Evolutionary conservation across 2,888 invertebrate genomes (phyloP).

Genomic region (Ametastegia equiseti): DNA sequence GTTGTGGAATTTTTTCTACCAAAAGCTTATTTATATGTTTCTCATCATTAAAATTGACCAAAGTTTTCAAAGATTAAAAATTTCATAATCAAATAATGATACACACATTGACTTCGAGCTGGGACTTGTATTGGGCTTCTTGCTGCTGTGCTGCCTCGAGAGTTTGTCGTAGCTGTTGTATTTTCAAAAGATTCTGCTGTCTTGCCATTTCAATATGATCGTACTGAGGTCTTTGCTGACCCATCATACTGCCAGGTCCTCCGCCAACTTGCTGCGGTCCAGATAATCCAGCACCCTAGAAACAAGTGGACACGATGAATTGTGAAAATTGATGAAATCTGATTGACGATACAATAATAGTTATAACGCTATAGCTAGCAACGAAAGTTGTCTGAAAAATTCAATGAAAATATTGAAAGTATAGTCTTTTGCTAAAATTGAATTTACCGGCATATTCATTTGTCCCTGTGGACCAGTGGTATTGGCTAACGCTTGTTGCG

Average conservation of each 20-base stretch:
- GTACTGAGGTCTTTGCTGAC: conserved; percentile 73
- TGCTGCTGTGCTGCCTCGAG: conserved; percentile 89
- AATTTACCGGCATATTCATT: conserved; percentile 68
- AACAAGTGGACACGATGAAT: conserved; percentile 22
- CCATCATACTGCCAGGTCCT: conserved; percentile 64
- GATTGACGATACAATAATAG: not conserved
- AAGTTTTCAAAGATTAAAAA: not conserved
- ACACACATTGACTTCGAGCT: conserved; percentile 85
- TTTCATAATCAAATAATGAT: conserved; percentile 61
- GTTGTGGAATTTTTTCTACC: too few species aligned
- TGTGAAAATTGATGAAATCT: not conserved
- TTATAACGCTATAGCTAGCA: not conserved
- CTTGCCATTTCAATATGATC: conserved; percentile 85
- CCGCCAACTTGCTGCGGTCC: conserved; percentile 70
- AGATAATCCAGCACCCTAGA: conserved; percentile 64
- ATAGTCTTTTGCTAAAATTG: not conserved
- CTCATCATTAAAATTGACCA: not conserved
- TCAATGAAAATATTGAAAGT: too few species aligned
- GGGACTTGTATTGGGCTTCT: conserved; percentile 87
- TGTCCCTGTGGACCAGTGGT: conserved; percentile 69
- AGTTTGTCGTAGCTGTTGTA: conserved; percentile 86
- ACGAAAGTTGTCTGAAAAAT: not conserved
- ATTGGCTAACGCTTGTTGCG: conserved; percentile 67
- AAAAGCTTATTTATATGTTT: too few species aligned
- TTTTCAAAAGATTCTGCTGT: conserved; percentile 88